These are phyloP conservation scores for Sphaeridia pumilis DNA, from an alignment of 2,888 invertebrate species.

Conservation along the genomic window DNA sequence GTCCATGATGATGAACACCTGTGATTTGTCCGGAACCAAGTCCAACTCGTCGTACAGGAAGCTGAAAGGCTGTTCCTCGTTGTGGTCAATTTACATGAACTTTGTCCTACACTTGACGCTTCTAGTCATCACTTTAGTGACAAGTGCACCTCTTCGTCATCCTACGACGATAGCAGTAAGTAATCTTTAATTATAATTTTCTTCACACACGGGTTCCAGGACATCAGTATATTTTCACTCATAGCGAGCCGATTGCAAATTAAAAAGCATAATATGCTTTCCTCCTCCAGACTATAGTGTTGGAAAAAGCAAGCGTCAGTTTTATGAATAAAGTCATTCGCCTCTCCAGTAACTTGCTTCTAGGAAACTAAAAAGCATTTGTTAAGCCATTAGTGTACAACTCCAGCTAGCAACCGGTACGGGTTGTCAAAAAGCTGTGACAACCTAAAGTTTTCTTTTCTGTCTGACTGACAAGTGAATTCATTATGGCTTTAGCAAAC, in stretches of 20 bases:
- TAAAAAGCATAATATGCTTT: neutral
- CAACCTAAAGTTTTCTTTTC: too few species aligned
- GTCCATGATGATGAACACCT: neutral
- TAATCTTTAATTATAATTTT: neutral
- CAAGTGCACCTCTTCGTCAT: neutral
- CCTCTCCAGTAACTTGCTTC: neutral
- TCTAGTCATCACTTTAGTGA: neutral
- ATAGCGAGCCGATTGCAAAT: neutral
- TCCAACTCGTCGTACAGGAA: neutral
- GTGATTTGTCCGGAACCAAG: too few species aligned
- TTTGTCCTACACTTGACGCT: neutral
- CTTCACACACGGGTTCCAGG: neutral
- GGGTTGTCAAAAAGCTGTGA: too few species aligned
- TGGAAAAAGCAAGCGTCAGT: too few species aligned
- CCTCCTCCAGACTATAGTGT: too few species aligned
- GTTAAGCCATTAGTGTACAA: too few species aligned
- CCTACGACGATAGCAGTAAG: neutral
- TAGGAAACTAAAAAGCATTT: too few species aligned
- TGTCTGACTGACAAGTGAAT: too few species aligned
- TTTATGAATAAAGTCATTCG: too few species aligned
- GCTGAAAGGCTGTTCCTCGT: neutral
- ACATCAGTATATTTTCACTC: neutral
- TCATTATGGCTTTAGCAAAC: too few species aligned
- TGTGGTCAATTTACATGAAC: neutral
- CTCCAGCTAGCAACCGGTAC: too few species aligned